A percentile compares a stretch with the other conserved stretches of the same genome.
phyloP scores from a whole-genome alignment of 2,797 vertebrate genomes.

The Rhyacichthys aspro region DNA sequence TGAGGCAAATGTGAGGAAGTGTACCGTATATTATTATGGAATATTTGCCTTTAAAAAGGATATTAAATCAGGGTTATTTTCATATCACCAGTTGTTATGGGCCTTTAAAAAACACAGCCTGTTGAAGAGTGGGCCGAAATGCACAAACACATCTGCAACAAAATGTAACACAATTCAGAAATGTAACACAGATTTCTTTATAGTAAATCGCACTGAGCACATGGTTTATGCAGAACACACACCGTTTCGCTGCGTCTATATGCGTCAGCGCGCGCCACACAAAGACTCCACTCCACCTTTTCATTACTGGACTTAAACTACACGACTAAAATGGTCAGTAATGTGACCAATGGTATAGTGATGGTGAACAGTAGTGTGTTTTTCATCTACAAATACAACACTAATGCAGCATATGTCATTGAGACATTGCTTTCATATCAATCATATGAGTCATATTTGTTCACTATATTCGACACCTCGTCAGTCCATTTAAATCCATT shows the following conservation, averaged over 20 bases:
- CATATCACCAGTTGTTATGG: neutral
- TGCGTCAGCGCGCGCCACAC: neutral
- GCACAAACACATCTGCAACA: no score
- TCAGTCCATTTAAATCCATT: no score
- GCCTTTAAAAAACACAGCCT: neutral
- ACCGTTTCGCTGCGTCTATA: neutral
- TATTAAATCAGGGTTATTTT: neutral
- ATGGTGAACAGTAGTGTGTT: no score
- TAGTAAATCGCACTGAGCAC: neutral
- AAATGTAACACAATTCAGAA: neutral
- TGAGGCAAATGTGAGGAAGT: constrained; percentile 65
- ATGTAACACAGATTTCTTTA: neutral
- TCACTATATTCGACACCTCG: no score
- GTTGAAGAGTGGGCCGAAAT: neutral
- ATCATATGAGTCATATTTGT: no score
- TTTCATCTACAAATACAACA: no score
- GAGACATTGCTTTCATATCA: no score
- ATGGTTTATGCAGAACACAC: neutral
- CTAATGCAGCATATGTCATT: no score
- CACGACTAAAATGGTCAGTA: neutral
- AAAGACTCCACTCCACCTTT: neutral
- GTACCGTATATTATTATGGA: neutral
- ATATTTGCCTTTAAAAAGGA: constrained; percentile 3
- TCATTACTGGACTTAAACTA: neutral
- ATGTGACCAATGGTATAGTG: neutral